Conservation (phyloP, 2,113 vertebrate genomes). For the Bambusicola thoracicus region DNA sequence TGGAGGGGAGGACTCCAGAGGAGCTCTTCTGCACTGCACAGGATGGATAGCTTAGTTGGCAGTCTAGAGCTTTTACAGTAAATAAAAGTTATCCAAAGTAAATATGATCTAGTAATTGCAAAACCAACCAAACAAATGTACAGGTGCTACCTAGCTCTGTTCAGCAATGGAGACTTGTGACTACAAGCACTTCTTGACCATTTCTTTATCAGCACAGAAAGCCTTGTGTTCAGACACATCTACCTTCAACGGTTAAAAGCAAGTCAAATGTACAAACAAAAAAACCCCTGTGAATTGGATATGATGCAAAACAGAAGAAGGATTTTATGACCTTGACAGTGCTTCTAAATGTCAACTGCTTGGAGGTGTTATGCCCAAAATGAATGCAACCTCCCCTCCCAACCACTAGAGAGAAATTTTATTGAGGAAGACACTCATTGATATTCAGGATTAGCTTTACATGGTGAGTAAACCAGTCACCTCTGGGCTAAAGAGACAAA, state of each 20-base stretch:
- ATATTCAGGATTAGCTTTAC: not conserved
- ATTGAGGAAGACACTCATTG: not conserved
- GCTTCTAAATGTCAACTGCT: not conserved
- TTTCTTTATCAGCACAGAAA: not conserved
- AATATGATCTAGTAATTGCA: not conserved
- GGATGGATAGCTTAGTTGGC: not conserved
- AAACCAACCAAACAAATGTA: not conserved
- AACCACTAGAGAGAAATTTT: not conserved
- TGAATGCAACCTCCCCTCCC: not conserved
- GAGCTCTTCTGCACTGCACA: not conserved
- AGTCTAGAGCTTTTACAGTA: not conserved
- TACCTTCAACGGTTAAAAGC: not conserved
- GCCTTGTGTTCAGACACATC: not conserved
- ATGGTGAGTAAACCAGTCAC: not conserved
- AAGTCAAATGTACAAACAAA: not conserved
- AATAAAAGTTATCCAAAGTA: not conserved
- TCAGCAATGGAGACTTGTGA: not conserved
- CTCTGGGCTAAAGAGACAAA: not conserved
- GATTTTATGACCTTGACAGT: not conserved
- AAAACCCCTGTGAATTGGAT: not conserved
- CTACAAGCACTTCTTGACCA: not conserved
- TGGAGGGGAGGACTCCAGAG: not conserved
- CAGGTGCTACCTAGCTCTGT: not conserved
- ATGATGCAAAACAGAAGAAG: not conserved
- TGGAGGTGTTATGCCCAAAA: not conserved